A percentile compares a stretch with the other conserved stretches of the same genome.
Conservation (phyloP, 2,888 invertebrate genomes). For the Lymantria dispar region DNA sequence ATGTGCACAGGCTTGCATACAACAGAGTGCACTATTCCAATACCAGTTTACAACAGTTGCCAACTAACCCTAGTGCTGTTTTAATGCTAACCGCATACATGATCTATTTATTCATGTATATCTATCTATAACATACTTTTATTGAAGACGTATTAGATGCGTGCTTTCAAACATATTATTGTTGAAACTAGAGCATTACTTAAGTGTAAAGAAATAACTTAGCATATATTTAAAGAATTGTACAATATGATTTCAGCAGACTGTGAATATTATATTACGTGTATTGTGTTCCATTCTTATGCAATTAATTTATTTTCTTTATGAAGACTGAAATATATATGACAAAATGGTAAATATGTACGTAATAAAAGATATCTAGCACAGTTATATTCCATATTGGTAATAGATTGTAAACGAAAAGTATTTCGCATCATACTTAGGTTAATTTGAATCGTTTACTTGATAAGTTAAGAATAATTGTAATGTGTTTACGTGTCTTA, state of each 20-base stretch:
- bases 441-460: background rate
- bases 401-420: background rate
- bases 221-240: background rate
- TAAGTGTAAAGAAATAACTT: background rate
- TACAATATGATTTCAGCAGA: background rate
- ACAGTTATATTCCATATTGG: background rate
- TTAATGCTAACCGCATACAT: background rate
- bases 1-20: slow-evolving; percentile 46
- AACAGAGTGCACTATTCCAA: slow-evolving; percentile 53
- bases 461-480: too few species aligned
- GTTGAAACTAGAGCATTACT: background rate
- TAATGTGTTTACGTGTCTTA: background rate
- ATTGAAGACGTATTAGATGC: too few species aligned
- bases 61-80: slow-evolving; percentile 25
- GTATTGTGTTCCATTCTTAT: background rate
- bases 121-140: background rate
- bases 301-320: too few species aligned
- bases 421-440: background rate
- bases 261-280: background rate
- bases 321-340: too few species aligned
- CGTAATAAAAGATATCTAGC: too few species aligned
- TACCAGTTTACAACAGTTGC: slow-evolving; percentile 31
- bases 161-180: background rate
- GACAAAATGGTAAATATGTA: too few species aligned
- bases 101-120: background rate